Percentiles rank a stretch among this genome's conserved stretches.
These are phyloP conservation scores for Drosophila hamatofila DNA, from an alignment of 2,888 invertebrate species.

Conservation along the genomic window DNA sequence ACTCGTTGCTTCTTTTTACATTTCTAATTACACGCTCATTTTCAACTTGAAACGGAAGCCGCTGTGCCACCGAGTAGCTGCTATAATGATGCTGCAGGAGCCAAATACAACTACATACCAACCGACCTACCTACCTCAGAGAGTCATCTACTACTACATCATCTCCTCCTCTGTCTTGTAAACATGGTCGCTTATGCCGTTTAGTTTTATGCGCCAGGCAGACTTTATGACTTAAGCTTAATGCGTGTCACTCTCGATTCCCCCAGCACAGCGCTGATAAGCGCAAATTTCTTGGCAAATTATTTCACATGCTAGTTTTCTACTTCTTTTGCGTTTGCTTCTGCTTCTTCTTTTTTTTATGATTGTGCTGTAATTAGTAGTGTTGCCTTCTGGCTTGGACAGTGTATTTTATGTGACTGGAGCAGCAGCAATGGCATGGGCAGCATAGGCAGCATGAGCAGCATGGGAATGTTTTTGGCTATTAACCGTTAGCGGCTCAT, in stretches of 20 bases:
- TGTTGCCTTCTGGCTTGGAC: slow-evolving; percentile 21
- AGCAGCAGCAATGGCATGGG: background rate
- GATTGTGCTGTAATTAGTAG: slow-evolving; percentile 47
- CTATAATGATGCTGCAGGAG: slow-evolving; percentile 38
- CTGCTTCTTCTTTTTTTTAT: slow-evolving; percentile 47
- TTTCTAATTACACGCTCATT: slow-evolving; percentile 76
- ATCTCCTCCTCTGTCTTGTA: slow-evolving; percentile 42
- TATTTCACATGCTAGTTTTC: slow-evolving; percentile 47
- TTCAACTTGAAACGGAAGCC: slow-evolving; percentile 65
- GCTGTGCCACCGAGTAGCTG: slow-evolving; percentile 31
- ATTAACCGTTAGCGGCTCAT: slow-evolving; percentile 29
- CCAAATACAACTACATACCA: background rate
- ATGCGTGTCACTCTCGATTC: slow-evolving; percentile 41
- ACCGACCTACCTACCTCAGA: background rate
- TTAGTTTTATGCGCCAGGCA: slow-evolving; percentile 42
- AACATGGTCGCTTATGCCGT: slow-evolving; percentile 54
- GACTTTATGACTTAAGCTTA: slow-evolving; percentile 56
- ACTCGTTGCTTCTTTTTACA: slow-evolving; percentile 53
- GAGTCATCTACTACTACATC: slow-evolving; percentile 10
- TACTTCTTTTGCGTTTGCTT: background rate
- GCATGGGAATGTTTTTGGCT: slow-evolving; percentile 12
- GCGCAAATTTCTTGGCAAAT: slow-evolving; percentile 50
- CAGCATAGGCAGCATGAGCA: background rate
- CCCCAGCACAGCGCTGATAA: slow-evolving; percentile 32
- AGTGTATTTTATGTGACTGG: slow-evolving; percentile 28